These are phyloP conservation scores for Pelvicachromis taeniatus DNA, from an alignment of 2,113 vertebrate genomes.

Conservation along the genomic window DNA sequence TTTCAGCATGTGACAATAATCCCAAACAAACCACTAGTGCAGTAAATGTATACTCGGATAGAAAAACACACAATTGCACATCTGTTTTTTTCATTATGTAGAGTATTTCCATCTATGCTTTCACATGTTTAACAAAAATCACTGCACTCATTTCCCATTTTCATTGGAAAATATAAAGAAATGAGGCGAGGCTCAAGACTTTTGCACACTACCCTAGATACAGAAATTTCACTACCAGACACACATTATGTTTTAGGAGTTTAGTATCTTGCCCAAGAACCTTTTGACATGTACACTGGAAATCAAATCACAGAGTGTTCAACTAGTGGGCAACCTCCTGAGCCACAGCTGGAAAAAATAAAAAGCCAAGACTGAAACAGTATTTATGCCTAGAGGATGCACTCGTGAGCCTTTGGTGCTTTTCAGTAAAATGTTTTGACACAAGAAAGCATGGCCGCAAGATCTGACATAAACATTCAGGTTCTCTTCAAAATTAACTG, in stretches of 20 bases:
- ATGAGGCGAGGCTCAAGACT: fast-evolving
- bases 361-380: neutral
- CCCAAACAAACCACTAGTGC: neutral
- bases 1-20: neutral
- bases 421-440: neutral
- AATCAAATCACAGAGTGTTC: neutral
- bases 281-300: neutral
- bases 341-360: neutral
- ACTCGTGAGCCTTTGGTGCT: neutral
- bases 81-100: neutral
- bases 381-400: neutral
- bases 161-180: neutral
- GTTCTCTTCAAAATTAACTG: neutral
- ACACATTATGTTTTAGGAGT: neutral
- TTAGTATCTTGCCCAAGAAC: neutral
- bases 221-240: neutral
- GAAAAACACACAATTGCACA: neutral
- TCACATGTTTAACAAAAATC: neutral
- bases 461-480: neutral
- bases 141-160: neutral
- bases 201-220: neutral
- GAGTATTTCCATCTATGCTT: neutral
- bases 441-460: neutral
- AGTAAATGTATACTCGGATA: neutral
- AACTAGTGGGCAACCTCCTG: neutral